Base-by-base conservation (phyloP, 1,140 invertebrate species). In the Bombus difficillimus region DNA sequence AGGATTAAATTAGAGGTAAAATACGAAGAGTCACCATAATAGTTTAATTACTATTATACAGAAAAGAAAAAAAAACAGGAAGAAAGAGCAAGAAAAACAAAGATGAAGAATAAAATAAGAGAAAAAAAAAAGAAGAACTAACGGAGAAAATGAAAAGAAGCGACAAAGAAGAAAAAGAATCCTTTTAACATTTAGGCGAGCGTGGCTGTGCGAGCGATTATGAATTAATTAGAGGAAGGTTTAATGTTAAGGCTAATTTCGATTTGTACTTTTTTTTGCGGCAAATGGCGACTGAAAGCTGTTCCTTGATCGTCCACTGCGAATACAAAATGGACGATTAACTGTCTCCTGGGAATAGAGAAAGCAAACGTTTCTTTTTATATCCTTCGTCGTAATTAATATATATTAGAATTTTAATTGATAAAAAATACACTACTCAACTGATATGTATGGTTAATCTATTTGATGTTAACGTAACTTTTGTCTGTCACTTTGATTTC, bases 251-350 rank as follows among this genome's bases (percentile, higher is more conserved):
- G 82, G 69, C 62, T 81, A 83, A 88, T 83, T 76, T 83, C 62
- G 71, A 81, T 85, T 87, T 85, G 72, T 85, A 85, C 62, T 64
- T 64, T 80, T 80, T 66, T 66, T 53, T n/a, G 22, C 62, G 75
- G 88, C 89, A 87, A 89, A 89, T 87, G 90, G 85, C 85, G 89
- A 91, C 83, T 78, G 90, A 91, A 72, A 87, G 81, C 59, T 59
- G 37, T 66, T 57, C n/a, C 43, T 78, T 39, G 28, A 62, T 62
- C 53, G 34, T 62, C 28, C 68, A n/a, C 18, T n/a, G 39, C 28
- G 43, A 37, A 47, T 37, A 41, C 25, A 25, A 41, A 47, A 18
- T 25, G 75, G 8, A 12, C 75, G 57, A 79, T 32, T 53, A 53
- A 53, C 18, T 15, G 25, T 28, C 25, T 80, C 12, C 25, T 13